A percentile compares a stretch with the other conserved stretches of the same genome.
phyloP scores from a whole-genome alignment of 2,113 vertebrate genomes.

The Ophiodon elongatus region DNA sequence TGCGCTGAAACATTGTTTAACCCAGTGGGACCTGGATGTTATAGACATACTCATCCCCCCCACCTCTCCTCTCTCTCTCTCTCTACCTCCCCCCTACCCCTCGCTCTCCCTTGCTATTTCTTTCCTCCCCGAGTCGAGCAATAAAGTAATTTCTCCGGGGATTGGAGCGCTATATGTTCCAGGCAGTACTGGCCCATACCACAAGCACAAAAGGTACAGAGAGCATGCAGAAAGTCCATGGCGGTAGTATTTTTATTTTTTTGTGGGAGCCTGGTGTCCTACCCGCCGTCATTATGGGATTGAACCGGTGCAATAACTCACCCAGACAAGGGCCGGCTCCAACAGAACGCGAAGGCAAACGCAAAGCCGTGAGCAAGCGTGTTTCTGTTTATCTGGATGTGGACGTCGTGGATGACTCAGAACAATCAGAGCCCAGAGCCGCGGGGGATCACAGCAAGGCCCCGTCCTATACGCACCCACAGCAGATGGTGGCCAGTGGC shows the following conservation, averaged over 20 bases:
- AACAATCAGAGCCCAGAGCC: constrained; percentile 54
- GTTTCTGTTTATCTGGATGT: constrained; percentile 61
- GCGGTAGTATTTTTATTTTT: constrained; percentile 10
- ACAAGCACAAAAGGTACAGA: background rate
- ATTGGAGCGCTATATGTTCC: background rate
- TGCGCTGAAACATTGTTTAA: constrained; percentile 63
- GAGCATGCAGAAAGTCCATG: background rate
- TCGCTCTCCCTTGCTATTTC: constrained; percentile 16
- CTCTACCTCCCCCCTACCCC: constrained; percentile 6
- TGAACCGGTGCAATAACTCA: constrained; percentile 50
- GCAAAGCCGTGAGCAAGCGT: constrained; percentile 42
- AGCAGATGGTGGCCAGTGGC: constrained; percentile 66
- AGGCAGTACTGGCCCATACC: background rate
- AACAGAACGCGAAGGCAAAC: constrained; percentile 53
- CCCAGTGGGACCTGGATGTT: constrained; percentile 56
- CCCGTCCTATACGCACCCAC: constrained; percentile 36
- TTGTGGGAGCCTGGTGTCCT: constrained; percentile 16
- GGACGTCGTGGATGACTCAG: constrained; percentile 55
- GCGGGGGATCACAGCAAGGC: constrained; percentile 26
- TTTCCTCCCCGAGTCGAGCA: constrained; percentile 17
- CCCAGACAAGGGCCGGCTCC: constrained; percentile 24
- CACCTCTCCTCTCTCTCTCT: background rate
- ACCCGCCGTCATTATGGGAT: constrained; percentile 3
- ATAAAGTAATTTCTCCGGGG: constrained; percentile 62
- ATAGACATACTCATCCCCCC: constrained; percentile 52